Evolutionary conservation across 2,888 invertebrate genomes (phyloP).

Genomic region (Apeira syringaria): DNA sequence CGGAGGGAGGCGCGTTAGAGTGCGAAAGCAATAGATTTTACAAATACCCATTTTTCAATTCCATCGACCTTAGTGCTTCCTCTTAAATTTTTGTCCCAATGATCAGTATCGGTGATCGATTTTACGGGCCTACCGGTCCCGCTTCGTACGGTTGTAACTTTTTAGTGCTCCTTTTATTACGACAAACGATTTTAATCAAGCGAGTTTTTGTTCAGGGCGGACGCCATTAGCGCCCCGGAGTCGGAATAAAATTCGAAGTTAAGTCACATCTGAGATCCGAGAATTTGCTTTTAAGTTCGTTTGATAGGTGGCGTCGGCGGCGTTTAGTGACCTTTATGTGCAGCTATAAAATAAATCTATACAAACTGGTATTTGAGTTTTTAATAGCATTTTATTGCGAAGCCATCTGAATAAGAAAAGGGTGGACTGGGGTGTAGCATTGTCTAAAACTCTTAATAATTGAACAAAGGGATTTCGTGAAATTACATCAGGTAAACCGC

Average conservation of each 20-base stretch:
- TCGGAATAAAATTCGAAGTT: constrained; percentile 73
- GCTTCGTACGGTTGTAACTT: constrained; percentile 74
- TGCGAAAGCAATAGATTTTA: no score
- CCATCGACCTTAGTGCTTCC: no score
- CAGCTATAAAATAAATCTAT: constrained; percentile 35
- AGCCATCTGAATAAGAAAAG: constrained; percentile 5
- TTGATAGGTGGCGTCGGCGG: constrained; percentile 59
- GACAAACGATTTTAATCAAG: constrained; percentile 84
- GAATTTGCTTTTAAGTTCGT: constrained; percentile 73
- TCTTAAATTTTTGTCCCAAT: constrained; percentile 75
- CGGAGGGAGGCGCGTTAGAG: no score
- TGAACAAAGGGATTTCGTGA: no score
- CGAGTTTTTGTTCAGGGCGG: constrained; percentile 75
- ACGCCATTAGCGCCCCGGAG: constrained; percentile 70
- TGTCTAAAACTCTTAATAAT: no score
- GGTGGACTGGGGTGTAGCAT: constrained; percentile 1
- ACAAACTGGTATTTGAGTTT: constrained; percentile 32
- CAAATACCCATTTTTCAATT: no score
- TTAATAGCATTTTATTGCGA: constrained; percentile 28
- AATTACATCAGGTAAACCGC: no score
- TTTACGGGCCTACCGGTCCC: constrained; percentile 74
- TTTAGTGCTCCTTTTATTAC: constrained; percentile 81
- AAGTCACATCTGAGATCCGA: constrained; percentile 68
- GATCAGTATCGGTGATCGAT: constrained; percentile 79
- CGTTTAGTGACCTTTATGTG: constrained; percentile 36